Percentiles rank a stretch among this genome's conserved stretches.
Conservation (phyloP, 2,113 vertebrate genomes). For the Salvelinus sp. region DNA sequence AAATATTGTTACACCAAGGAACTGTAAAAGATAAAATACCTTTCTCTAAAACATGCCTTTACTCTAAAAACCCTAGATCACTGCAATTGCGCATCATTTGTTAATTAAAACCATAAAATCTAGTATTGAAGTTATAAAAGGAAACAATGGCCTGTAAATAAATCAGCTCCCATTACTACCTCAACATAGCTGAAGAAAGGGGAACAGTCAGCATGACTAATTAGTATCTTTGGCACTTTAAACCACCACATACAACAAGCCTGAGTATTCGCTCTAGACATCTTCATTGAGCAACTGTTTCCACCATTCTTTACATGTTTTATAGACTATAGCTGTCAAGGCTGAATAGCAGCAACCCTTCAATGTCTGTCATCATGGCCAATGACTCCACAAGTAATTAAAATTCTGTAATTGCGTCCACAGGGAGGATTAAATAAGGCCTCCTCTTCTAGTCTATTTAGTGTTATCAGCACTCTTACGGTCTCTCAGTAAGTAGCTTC, state of each 20-base stretch:
- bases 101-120: not conserved
- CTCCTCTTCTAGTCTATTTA: not conserved
- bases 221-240: not conserved
- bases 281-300: not conserved
- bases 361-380: not conserved
- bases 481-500: constrained; percentile 74
- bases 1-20: not conserved
- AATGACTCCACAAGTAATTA: not conserved
- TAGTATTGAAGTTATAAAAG: not conserved
- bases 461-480: not conserved
- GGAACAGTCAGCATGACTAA: not conserved
- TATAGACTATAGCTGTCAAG: not conserved
- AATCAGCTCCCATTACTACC: not conserved
- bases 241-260: not conserved
- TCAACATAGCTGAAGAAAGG: too few species aligned
- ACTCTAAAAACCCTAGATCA: not conserved
- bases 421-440: too few species aligned
- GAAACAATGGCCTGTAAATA: not conserved
- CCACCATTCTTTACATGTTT: not conserved
- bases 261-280: not conserved
- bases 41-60: not conserved
- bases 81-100: not conserved
- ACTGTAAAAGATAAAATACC: too few species aligned
- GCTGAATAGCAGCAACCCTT: too few species aligned
- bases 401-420: too few species aligned